A percentile compares a stretch with the other conserved stretches of the same genome.
phyloP scores from a whole-genome alignment of 2,888 invertebrate genomes.

The Tribolium freemani region DNA sequence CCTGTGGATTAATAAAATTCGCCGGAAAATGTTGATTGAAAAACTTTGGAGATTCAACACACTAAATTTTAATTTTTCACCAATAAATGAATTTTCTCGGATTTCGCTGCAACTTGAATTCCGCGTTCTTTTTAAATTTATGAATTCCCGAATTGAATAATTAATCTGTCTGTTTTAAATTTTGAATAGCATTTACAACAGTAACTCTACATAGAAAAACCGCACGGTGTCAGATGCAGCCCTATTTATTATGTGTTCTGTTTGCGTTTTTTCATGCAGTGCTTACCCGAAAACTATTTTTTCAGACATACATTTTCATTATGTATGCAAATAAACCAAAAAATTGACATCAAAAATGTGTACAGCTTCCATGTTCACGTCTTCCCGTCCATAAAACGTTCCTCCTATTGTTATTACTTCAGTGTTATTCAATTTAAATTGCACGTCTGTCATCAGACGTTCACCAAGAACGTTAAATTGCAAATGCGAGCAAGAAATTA shows the following conservation, averaged over 20 bases:
- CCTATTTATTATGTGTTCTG: constrained; percentile 52
- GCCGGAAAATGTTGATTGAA: constrained; percentile 47
- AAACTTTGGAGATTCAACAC: constrained; percentile 42
- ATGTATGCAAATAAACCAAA: background rate
- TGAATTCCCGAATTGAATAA: constrained; percentile 50
- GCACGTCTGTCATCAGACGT: constrained; percentile 37
- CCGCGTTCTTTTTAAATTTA: constrained; percentile 42
- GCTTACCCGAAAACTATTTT: constrained; percentile 25
- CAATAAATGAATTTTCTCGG: constrained; percentile 44
- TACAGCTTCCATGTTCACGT: background rate
- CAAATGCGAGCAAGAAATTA: constrained; percentile 43
- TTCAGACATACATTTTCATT: background rate
- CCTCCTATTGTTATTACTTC: background rate
- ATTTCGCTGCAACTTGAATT: constrained; percentile 32
- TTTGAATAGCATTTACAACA: constrained; percentile 52
- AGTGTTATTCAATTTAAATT: background rate
- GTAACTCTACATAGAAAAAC: constrained; percentile 53
- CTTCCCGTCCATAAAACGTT: background rate
- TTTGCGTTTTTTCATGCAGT: constrained; percentile 1
- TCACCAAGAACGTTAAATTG: constrained; percentile 34
- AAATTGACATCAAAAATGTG: background rate
- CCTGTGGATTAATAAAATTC: constrained; percentile 40
- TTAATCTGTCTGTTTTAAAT: constrained; percentile 54
- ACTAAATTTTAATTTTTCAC: constrained; percentile 45
- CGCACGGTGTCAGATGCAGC: constrained; percentile 53